These are phyloP conservation scores for Geothlypis trichas DNA, from an alignment of 2,113 vertebrate genomes.

Conservation along the genomic window DNA sequence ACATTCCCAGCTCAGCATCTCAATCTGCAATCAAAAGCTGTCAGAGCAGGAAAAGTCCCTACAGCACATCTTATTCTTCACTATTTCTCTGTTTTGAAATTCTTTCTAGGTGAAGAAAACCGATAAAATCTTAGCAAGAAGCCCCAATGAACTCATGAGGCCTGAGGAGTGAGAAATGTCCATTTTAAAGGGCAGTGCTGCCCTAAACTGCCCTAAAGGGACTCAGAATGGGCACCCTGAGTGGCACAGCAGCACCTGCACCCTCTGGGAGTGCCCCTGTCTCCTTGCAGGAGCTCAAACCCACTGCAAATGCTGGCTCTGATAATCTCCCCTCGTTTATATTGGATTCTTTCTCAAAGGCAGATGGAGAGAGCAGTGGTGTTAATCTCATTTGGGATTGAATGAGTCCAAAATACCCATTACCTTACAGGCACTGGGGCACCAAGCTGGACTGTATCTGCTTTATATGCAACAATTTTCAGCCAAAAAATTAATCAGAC, in stretches of 20 bases:
- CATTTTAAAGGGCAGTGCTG: background rate
- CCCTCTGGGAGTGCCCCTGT: rapidly evolving
- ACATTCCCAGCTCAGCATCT: background rate
- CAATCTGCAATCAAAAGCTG: background rate
- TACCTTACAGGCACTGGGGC: background rate
- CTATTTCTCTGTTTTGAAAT: background rate
- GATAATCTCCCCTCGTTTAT: background rate
- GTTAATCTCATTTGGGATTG: constrained; percentile 23
- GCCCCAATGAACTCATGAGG: rapidly evolving
- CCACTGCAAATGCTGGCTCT: background rate
- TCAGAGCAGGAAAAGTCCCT: background rate
- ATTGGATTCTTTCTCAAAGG: constrained; percentile 20
- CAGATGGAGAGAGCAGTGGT: constrained; percentile 45
- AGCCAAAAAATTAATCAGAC: constrained; percentile 22
- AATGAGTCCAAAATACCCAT: background rate
- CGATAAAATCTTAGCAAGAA: background rate
- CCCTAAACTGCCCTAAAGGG: background rate
- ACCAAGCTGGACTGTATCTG: background rate
- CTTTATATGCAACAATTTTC: background rate
- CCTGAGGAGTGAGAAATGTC: background rate
- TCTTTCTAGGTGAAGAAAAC: background rate
- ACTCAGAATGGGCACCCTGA: rapidly evolving
- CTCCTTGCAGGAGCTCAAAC: background rate
- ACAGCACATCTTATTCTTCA: rapidly evolving
- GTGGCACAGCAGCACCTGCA: background rate